Percentiles rank a stretch among this genome's conserved stretches.
Conservation (phyloP, 2,797 vertebrate species). For the Malurus leucopterus region DNA sequence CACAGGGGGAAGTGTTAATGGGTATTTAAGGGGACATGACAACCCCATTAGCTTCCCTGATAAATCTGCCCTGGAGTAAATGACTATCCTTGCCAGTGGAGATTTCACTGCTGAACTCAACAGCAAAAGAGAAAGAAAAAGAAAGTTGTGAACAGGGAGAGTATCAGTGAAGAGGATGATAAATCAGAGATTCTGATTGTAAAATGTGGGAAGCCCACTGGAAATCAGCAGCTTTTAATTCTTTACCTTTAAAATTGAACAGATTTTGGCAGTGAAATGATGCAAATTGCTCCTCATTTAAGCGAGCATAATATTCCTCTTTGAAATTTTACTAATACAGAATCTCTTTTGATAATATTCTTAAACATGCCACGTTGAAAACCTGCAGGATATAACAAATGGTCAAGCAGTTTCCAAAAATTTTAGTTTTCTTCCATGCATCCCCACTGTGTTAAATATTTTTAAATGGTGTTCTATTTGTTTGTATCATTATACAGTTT, state of each 20-base stretch:
- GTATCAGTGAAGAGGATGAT: background rate
- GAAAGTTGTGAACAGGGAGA: background rate
- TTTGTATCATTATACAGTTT: background rate
- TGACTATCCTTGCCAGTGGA: background rate
- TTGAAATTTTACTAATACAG: background rate
- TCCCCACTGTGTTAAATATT: background rate
- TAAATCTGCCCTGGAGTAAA: slow-evolving; percentile 23
- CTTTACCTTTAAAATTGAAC: background rate
- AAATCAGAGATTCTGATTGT: background rate
- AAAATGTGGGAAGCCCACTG: background rate
- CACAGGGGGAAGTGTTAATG: slow-evolving; percentile 20
- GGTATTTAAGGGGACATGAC: slow-evolving; percentile 35
- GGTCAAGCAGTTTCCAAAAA: background rate
- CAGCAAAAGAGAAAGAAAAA: background rate
- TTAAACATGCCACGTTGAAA: background rate
- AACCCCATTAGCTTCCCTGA: slow-evolving; percentile 24
- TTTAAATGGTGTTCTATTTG: background rate
- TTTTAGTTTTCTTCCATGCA: background rate
- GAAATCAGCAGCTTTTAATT: background rate
- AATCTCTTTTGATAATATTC: background rate
- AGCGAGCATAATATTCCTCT: background rate
- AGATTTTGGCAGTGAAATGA: background rate
- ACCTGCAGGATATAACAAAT: background rate
- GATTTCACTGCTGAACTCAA: background rate
- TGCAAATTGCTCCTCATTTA: background rate